These are phyloP conservation scores for Drosophila aldrichi DNA, from an alignment of 2,888 invertebrate genomes.

Conservation along the genomic window DNA sequence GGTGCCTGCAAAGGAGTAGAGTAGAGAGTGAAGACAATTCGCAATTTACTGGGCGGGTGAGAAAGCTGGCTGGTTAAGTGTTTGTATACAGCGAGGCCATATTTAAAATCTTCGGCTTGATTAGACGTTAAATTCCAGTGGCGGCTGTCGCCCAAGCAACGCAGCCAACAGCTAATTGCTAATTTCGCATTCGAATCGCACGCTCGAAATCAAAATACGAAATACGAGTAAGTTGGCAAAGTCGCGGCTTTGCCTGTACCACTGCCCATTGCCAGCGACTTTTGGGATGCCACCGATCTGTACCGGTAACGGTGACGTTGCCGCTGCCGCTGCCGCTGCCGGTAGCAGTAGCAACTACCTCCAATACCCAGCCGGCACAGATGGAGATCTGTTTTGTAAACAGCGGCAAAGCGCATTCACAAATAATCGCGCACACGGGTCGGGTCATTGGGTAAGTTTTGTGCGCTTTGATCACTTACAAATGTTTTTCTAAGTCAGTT, in stretches of 20 bases:
- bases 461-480: background rate
- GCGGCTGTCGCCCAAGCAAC: slow-evolving; percentile 52
- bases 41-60: background rate
- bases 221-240: slow-evolving; percentile 61
- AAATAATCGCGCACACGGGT: slow-evolving; percentile 5
- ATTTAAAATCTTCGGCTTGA: slow-evolving; percentile 71
- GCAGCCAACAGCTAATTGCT: slow-evolving; percentile 68
- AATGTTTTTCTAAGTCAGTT: too few relatives aligned
- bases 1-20: slow-evolving; percentile 70
- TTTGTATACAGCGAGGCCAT: slow-evolving; percentile 52
- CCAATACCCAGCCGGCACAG: slow-evolving; percentile 32
- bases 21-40: background rate
- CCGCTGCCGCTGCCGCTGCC: background rate
- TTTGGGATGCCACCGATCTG: slow-evolving; percentile 38
- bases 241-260: slow-evolving; percentile 11
- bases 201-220: slow-evolving; percentile 59
- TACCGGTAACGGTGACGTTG: slow-evolving; percentile 14
- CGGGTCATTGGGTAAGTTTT: background rate
- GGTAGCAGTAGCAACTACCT: slow-evolving; percentile 8
- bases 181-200: slow-evolving; percentile 78
- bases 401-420: slow-evolving; percentile 24
- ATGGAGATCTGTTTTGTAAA: slow-evolving; percentile 59
- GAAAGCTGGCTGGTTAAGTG: slow-evolving; percentile 37
- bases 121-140: slow-evolving; percentile 75
- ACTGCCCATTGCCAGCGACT: slow-evolving; percentile 17